These are phyloP conservation scores for Tenthredo scrophulariae DNA, from an alignment of 2,888 invertebrate genomes.

Conservation along the genomic window DNA sequence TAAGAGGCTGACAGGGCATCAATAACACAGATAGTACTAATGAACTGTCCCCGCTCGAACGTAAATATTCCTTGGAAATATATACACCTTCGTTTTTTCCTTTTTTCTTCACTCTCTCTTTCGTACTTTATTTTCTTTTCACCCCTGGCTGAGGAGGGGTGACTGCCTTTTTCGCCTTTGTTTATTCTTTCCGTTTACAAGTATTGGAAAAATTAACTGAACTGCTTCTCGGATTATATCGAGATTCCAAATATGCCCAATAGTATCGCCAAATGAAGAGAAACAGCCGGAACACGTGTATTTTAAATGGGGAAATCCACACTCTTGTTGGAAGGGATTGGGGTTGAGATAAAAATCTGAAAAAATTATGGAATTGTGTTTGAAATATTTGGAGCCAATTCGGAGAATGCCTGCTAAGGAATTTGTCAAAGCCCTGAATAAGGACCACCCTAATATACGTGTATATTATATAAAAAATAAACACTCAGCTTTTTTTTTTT, in stretches of 20 bases:
- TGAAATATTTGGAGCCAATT: too few relatives aligned
- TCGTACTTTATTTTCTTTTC: neutral
- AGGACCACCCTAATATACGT: neutral
- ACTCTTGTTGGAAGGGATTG: too few relatives aligned
- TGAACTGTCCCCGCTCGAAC: slow-evolving; percentile 47
- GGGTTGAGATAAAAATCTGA: too few relatives aligned
- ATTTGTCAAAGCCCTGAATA: too few relatives aligned
- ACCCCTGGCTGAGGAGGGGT: neutral
- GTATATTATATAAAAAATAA: neutral
- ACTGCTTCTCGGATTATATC: neutral
- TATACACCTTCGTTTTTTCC: slow-evolving; percentile 3
- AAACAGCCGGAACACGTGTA: too few relatives aligned
- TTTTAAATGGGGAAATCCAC: too few relatives aligned
- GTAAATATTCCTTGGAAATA: slow-evolving; percentile 42
- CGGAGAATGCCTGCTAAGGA: too few relatives aligned
- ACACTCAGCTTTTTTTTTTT: neutral
- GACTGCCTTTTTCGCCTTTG: neutral
- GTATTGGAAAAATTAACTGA: neutral
- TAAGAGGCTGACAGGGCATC: slow-evolving; percentile 48
- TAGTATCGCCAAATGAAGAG: neutral
- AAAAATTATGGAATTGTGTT: too few relatives aligned
- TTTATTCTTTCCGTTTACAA: neutral
- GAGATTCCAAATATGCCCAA: neutral
- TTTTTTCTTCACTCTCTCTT: neutral
- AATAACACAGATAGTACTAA: slow-evolving; percentile 47